Percentiles rank a stretch among this genome's conserved stretches.
phyloP scores from a whole-genome alignment of 2,888 invertebrate genomes.

The Pandemis corylana region DNA sequence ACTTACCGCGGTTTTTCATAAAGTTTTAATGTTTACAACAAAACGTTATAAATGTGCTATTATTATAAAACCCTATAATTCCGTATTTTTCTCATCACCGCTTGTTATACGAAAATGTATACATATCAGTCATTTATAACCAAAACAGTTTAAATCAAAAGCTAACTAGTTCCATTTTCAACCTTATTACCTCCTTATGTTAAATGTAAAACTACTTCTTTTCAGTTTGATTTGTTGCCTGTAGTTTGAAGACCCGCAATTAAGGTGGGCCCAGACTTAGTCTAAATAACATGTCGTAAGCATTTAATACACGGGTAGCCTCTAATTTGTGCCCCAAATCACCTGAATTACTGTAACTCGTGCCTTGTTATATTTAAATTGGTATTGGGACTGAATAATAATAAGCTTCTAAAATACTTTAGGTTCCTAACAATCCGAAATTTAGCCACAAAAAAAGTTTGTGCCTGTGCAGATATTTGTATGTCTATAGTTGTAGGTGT shows the following conservation, averaged over 20 bases:
- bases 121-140: neutral
- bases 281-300: constrained; percentile 60
- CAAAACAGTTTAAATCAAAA: neutral
- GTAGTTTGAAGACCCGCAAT: constrained; percentile 57
- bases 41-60: neutral
- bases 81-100: constrained; percentile 12
- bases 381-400: neutral
- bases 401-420: neutral
- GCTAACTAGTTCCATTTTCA: neutral
- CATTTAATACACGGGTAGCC: constrained; percentile 57
- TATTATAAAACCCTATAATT: constrained; percentile 15
- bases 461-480: no score
- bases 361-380: constrained; percentile 56
- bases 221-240: constrained; percentile 52
- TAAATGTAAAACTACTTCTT: neutral
- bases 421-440: neutral
- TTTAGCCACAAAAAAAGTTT: neutral
- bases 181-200: neutral
- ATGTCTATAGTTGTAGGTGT: no score
- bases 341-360: constrained; percentile 54
- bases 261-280: constrained; percentile 51
- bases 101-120: constrained; percentile 7
- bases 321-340: constrained; percentile 58
- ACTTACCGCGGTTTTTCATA: neutral
- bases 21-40: neutral